A percentile compares a stretch with the other conserved stretches of the same genome.
phyloP scores from a whole-genome alignment of 2,113 vertebrate species.

The Perca fluviatilis region DNA sequence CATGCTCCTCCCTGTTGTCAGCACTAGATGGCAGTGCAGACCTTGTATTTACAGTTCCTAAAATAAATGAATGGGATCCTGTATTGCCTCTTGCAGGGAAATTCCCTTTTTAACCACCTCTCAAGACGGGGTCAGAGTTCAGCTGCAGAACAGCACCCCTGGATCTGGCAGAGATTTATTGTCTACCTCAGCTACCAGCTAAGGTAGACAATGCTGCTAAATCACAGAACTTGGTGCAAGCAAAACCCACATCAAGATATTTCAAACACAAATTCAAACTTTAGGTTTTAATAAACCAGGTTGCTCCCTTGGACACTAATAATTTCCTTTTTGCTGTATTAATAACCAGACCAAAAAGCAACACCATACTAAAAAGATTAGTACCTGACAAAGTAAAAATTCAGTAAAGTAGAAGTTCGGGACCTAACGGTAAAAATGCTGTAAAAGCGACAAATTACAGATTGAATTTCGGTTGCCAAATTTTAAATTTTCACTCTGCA shows the following conservation, averaged over 20 bases:
- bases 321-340: background rate
- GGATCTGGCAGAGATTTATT: background rate
- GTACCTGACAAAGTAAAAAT: background rate
- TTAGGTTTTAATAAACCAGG: background rate
- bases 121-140: slow-evolving; percentile 39
- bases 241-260: background rate
- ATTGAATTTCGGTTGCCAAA: background rate
- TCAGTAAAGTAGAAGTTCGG: background rate
- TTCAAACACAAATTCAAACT: background rate
- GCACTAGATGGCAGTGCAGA: slow-evolving; percentile 68
- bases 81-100: slow-evolving; percentile 16
- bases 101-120: slow-evolving; percentile 20
- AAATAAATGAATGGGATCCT: slow-evolving; percentile 43
- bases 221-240: background rate
- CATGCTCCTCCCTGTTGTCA: background rate
- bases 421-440: too few species aligned
- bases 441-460: background rate
- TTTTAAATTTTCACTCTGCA: background rate
- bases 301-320: background rate
- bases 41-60: background rate
- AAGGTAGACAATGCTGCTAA: too few species aligned
- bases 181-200: background rate
- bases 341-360: background rate
- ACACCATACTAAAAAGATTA: background rate
- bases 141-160: slow-evolving; percentile 1